Evolutionary conservation across 2,888 invertebrate genomes (phyloP), one percentile per base, ranked within the genome.

Genomic region (Leptodirus hochenwartii): DNA sequence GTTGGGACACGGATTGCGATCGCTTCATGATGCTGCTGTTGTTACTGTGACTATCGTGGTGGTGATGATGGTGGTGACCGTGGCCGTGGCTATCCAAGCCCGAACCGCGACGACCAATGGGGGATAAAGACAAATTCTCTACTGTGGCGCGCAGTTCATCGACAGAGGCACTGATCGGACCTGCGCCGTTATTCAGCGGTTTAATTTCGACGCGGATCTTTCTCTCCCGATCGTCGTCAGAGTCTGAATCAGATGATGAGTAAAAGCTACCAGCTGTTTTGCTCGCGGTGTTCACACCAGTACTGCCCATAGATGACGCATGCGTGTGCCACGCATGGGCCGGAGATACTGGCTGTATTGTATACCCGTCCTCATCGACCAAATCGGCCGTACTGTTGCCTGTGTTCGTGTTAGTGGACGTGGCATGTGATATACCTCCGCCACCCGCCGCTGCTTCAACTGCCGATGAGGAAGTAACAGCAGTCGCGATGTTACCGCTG

Each of bases 131-230:
- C 37, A 93, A 68, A 54, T 82, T 88, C 54, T 85, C 90, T 29
- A 91, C 82, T 20, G 90, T 90, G 14, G 85, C 87, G 44, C 87
- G 65, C 12, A 93, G 63, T 52, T 91, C 91, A 56, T 91, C 91
- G 8, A 91, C 88, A 54, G 88, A 91, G n/a, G 88, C 88, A 37
- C 88, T 84, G 69, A 85, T 81, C 2, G 84, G 82, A 30, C 79
- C 80, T 32, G 74, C 68, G 27, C 87, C 88, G 58, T 87, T 90
- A 49, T 79, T 85, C 27, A 90, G 62, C 2, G 93, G 93, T 56
- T 91, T 91, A 36, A 93, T 93, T 62, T 90, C 87, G 3, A 93
- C 88, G 49, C 84, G 84, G 41, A 93, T 82, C 55, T 88, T 88
- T 41, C 75, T 71, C 45, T 82, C 84, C 30, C 75, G 34, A n/a